Percentiles rank a stretch among this genome's conserved stretches.
phyloP scores from a whole-genome alignment of 2,113 vertebrate species.

The Hylia prasina region DNA sequence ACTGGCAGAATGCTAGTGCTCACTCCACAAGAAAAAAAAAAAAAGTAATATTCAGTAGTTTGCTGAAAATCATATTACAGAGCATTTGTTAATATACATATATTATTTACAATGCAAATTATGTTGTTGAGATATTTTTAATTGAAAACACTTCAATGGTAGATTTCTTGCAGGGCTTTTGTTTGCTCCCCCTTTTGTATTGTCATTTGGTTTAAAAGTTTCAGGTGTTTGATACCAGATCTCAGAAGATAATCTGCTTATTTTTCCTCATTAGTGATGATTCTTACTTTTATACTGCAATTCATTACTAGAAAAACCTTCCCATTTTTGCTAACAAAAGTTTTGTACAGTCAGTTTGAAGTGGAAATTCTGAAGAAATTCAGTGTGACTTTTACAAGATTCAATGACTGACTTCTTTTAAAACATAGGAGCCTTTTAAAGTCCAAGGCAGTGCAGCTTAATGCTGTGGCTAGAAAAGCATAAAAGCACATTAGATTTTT shows the following conservation, averaged over 20 bases:
- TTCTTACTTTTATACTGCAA: neutral
- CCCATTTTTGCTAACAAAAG: neutral
- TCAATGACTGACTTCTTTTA: neutral
- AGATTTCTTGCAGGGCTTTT: rapidly evolving
- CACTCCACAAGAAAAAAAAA: neutral
- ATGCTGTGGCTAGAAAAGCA: neutral
- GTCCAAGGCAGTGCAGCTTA: neutral
- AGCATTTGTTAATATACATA: neutral
- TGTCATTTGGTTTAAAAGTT: neutral
- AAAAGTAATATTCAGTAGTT: neutral
- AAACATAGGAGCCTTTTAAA: neutral
- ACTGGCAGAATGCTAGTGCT: neutral
- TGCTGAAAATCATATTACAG: neutral
- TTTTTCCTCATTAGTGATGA: neutral
- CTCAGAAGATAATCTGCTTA: neutral
- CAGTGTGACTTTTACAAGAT: neutral
- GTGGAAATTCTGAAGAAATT: neutral
- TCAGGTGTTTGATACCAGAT: neutral
- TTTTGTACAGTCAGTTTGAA: neutral
- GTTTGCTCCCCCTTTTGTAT: neutral
- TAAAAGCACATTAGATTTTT: neutral
- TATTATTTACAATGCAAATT: neutral
- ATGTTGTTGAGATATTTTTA: neutral
- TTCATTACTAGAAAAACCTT: neutral
- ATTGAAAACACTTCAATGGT: neutral